Conservation (phyloP, 2,797 vertebrate species). For the Carapus acus region DNA sequence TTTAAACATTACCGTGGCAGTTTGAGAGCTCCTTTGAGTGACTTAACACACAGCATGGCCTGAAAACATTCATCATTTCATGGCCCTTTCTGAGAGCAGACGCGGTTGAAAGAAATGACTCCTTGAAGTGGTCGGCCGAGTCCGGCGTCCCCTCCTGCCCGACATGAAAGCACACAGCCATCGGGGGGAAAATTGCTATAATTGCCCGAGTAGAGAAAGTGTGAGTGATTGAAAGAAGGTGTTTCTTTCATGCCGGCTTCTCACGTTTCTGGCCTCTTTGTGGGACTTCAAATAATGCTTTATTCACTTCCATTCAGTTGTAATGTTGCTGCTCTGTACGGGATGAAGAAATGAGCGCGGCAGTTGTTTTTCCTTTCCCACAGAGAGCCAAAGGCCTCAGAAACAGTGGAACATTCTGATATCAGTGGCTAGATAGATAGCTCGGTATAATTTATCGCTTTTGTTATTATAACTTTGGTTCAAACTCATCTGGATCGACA, state of each 20-base stretch:
- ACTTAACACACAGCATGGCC: conserved; percentile 33
- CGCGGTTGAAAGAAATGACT: conserved; percentile 48
- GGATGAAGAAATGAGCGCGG: no score
- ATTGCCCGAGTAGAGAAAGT: conserved; percentile 43
- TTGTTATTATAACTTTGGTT: no score
- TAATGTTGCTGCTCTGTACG: conserved; percentile 26
- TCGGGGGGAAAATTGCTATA: conserved; percentile 42
- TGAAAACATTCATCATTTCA: conserved; percentile 49
- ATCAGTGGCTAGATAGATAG: no score
- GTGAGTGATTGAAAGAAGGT: conserved; percentile 51
- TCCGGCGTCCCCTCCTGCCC: conserved; percentile 41
- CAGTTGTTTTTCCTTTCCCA: no score
- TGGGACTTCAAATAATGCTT: conserved; percentile 26
- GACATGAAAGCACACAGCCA: conserved; percentile 55
- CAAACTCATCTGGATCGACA: no score
- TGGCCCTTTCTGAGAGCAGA: conserved; percentile 38
- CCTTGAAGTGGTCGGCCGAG: conserved; percentile 40
- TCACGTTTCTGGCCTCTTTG: conserved; percentile 33
- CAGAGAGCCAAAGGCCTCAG: no score
- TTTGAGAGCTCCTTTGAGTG: conserved; percentile 8
- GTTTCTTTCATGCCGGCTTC: conserved; percentile 28
- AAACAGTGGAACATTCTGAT: no score
- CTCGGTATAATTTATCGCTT: no score
- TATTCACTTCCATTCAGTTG: conserved; percentile 21
- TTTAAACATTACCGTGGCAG: no score